phyloP scores from a whole-genome alignment of 1,140 invertebrate genomes.

The Neoseiulus cucumeris region DNA sequence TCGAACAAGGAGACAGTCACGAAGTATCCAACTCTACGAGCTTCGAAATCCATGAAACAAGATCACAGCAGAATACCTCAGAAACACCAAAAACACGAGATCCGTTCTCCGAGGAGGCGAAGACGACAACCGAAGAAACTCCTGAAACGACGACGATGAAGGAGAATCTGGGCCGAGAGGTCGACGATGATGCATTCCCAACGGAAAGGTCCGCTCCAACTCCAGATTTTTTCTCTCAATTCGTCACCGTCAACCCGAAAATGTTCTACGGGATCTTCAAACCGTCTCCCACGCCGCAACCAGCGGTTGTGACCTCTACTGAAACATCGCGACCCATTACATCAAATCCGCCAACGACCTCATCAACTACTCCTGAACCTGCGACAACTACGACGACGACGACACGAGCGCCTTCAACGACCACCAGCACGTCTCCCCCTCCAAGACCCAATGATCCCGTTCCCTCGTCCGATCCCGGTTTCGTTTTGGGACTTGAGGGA shows the following conservation, averaged over 20 bases:
- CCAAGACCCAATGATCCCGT: no score
- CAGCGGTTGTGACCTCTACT: slow-evolving; percentile 1
- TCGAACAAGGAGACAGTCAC: neutral
- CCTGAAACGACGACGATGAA: neutral
- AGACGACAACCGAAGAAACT: neutral
- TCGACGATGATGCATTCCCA: neutral
- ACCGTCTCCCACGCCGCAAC: neutral
- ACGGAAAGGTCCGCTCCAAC: neutral
- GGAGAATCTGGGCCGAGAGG: neutral
- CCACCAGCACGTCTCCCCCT: no score
- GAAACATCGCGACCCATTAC: slow-evolving; percentile 9
- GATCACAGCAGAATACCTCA: no score
- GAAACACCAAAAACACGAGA: no score
- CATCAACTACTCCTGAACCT: neutral
- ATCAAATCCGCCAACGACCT: slow-evolving; percentile 7
- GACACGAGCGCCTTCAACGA: no score
- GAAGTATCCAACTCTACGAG: no score
- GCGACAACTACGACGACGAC: no score
- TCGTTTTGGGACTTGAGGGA: neutral
- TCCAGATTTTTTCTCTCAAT: neutral
- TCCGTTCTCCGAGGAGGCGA: no score
- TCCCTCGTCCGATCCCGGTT: neutral
- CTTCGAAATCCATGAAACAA: no score
- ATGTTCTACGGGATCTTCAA: neutral
- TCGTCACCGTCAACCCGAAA: neutral